Conservation (phyloP, 2,888 invertebrate genomes). For the Drosophila subsilvestris region DNA sequence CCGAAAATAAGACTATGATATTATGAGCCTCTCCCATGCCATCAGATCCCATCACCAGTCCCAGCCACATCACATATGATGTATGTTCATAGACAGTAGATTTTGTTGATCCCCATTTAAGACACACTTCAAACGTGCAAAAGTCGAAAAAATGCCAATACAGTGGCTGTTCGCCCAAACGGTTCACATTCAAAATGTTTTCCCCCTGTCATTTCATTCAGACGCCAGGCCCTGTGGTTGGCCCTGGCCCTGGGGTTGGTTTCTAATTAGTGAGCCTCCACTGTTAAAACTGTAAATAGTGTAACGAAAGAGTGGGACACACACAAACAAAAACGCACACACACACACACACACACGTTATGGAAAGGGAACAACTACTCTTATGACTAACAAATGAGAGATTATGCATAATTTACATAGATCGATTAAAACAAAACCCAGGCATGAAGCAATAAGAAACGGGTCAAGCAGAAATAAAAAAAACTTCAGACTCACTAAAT, state of each 20-base stretch:
- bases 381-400: conserved; percentile 33
- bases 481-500: conserved; percentile 33
- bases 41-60: background rate
- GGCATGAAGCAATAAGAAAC: conserved; percentile 10
- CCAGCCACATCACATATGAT: background rate
- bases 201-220: background rate
- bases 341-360: conserved; percentile 1
- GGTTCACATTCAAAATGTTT: conserved; percentile 33
- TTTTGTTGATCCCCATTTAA: background rate
- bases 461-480: conserved; percentile 37
- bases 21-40: background rate
- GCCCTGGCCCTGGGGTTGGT: too few species aligned
- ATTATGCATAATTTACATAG: conserved; percentile 41
- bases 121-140: conserved; percentile 31
- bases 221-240: conserved; percentile 9
- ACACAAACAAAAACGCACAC: conserved; percentile 5
- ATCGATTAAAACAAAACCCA: conserved; percentile 36
- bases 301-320: conserved; percentile 1
- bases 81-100: background rate
- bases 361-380: conserved; percentile 17
- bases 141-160: conserved; percentile 29
- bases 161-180: conserved; percentile 38
- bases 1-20: conserved; percentile 30
- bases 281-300: conserved; percentile 27
- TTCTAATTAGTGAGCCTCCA: conserved; percentile 31